Evolutionary conservation across 2,888 invertebrate genomes (phyloP).

Genomic region (Luperina nickerlii): DNA sequence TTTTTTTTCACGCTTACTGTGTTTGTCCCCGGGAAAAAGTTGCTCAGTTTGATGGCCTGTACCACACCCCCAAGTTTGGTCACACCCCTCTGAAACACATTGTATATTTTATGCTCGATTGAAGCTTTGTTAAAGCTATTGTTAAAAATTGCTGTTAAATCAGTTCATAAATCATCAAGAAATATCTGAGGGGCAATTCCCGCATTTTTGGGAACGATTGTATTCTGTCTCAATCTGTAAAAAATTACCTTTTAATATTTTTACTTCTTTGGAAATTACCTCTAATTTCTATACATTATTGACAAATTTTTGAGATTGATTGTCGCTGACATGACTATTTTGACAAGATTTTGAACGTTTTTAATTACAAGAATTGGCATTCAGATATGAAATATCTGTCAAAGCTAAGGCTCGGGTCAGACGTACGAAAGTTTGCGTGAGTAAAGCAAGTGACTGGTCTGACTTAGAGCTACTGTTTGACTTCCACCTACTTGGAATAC

Average conservation of each 20-base stretch:
- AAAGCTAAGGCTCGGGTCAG: background rate
- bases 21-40: no score
- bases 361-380: background rate
- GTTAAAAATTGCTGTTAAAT: background rate
- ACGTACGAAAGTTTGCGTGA: background rate
- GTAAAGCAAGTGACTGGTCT: background rate
- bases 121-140: background rate
- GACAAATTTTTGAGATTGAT: background rate
- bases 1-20: no score
- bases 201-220: background rate
- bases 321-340: background rate
- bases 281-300: background rate
- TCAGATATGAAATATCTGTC: background rate
- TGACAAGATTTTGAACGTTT: background rate
- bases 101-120: background rate
- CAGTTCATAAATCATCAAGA: background rate
- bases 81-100: no score
- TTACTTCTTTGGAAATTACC: background rate
- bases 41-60: no score
- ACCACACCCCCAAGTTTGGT: no score
- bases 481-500: background rate
- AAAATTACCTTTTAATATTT: background rate
- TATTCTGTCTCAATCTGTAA: background rate
- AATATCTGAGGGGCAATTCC: background rate
- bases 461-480: background rate